These are phyloP conservation scores for Erinaceus europaeus DNA, from an alignment of 2,113 vertebrate species.

Conservation along the genomic window DNA sequence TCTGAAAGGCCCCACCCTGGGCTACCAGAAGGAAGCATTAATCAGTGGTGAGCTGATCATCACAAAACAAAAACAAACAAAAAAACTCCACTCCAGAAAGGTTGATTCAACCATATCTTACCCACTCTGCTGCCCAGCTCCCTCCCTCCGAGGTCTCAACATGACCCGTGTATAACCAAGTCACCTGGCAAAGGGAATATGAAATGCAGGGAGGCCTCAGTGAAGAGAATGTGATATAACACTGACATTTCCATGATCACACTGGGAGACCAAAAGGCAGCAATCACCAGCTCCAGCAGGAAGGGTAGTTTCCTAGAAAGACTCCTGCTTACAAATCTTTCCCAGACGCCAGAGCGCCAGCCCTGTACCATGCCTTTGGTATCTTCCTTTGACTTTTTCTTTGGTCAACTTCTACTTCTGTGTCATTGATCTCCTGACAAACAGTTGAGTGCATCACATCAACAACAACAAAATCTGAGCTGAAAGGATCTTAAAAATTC, in stretches of 20 bases:
- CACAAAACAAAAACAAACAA: too few relatives aligned
- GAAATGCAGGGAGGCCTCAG: fast-evolving
- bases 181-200: neutral
- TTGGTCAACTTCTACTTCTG: neutral
- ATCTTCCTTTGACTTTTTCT: neutral
- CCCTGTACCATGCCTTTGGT: neutral
- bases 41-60: neutral
- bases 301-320: neutral
- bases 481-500: neutral
- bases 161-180: too few relatives aligned
- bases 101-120: neutral
- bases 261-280: neutral
- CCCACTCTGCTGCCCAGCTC: neutral
- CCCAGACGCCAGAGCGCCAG: too few relatives aligned
- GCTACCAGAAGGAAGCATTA: neutral
- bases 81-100: neutral
- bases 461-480: neutral
- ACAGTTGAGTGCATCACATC: neutral
- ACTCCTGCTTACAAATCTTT: neutral
- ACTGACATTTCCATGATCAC: neutral
- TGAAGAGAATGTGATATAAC: neutral
- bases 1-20: neutral
- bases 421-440: neutral
- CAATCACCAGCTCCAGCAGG: neutral
- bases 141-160: too few relatives aligned